Evolutionary conservation across 2,888 invertebrate species (phyloP), one percentile per base, ranked within the genome.

Genomic region (Dimorphilus gyrociliatus): DNA sequence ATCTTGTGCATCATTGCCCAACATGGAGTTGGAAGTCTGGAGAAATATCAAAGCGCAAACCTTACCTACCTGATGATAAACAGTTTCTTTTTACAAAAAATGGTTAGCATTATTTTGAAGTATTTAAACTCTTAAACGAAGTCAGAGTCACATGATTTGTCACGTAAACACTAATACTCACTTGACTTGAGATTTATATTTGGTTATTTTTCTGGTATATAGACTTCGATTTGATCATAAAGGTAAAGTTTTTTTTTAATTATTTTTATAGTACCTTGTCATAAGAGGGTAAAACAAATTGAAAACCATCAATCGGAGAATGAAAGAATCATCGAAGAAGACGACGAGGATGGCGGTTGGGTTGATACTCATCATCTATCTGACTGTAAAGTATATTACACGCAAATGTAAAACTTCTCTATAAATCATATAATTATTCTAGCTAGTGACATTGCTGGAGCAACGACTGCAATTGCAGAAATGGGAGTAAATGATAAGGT

Each of bases 1-100:
- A 97, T 64, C 66, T 99, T 33, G 92, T 94, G 0, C 92, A 97
- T 64, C 92, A 94, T 57, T 99, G 94, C 56, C 94, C 97, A 1
- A 94, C 97, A 1, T 99, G 97, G 97, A 84, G 88, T 55, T 99
- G 97, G 97, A 78, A 82, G 1, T 70, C 72, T 2, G 92, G 90
- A 0, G 92, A 94, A 59, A 81, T 84, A 44, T 69, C 76, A n/a
- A 81, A 81, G 64, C 66, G 74, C 16, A 82, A 86, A 53, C 65
- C 79, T 1, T 94, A 90, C 66, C 70, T 97, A 39, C 97, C 97
- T 0, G 69, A 74, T 52, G 81, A 88, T 49, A 94, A 94, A 63
- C 97, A 99, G 64, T 99, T 88, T 64, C 72, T 99, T 29, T 76
- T 94, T 29, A 97, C 94, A 1, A 74, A 81, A 44, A 94, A 90